Evolutionary conservation across 2,888 invertebrate species (phyloP), one percentile per base, ranked within the genome.

Genomic region (Acleris literana): DNA sequence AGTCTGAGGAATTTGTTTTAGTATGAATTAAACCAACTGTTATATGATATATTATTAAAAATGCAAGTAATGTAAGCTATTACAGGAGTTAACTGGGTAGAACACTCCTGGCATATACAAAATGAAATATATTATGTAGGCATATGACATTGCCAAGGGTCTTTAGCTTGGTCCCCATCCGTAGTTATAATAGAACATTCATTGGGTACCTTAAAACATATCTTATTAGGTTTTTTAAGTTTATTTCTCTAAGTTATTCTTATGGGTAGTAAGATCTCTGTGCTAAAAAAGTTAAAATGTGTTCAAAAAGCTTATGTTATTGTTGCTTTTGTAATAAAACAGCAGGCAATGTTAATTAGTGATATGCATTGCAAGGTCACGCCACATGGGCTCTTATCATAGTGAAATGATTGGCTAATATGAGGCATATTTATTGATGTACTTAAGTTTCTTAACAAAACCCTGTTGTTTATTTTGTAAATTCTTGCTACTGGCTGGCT

Each of bases 1-100:
- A 95, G 84, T 95, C 95, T 57, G 96, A 96, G 85, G 95, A 95
- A 83, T 96, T 96, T 93, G 95, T 95, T 80, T 90, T 96, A 81
- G 86, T 95, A 71, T 95, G 92, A 90, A 69, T 75, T 71, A 69
- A 70, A 70, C 68, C 57, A 72, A 71, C 51, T 63, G 49, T 66
- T 56, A 66, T 46, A 57, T 48, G 16, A 44, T 55, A 49, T 59
- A 33, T 51, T 56, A 55, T 56, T 54, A 33, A 46, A 57, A 25
- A 25, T 25, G 25, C 25, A 25, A 25, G 25, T 6, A 0, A 25
- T 44, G 43, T 43, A 56, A 51, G 20, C 52, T 53, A 18, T 53
- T 57, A 48, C 52, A 29, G 20, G 53, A 55, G 11, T 39, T 39
- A 39, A 39, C 13, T 39, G 39, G 9, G 39, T 39, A 3, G 39